These are phyloP conservation scores for Gryllus longicercus DNA, from an alignment of 2,888 invertebrate species.

Conservation along the genomic window DNA sequence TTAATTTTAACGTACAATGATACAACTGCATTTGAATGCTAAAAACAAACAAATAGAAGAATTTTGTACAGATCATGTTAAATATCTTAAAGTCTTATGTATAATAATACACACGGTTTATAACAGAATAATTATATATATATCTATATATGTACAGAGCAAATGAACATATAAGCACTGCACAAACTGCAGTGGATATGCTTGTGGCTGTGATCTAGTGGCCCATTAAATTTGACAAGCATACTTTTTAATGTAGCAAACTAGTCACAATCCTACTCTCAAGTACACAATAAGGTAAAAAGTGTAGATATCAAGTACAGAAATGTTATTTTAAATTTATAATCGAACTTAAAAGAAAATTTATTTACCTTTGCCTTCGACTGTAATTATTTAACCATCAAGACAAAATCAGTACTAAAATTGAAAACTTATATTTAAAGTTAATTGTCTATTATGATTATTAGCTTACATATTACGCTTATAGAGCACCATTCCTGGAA, in stretches of 20 bases:
- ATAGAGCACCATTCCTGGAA: too few species aligned
- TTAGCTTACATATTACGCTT: too few species aligned
- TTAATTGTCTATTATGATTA: too few species aligned
- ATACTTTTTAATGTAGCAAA: background rate
- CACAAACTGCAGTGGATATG: background rate
- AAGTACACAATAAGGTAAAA: background rate
- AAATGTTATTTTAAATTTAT: background rate
- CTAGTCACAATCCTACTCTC: background rate
- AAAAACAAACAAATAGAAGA: background rate
- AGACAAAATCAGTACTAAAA: too few species aligned
- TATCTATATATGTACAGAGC: conserved; percentile 9
- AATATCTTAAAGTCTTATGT: background rate
- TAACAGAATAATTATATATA: conserved; percentile 11
- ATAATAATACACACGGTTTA: background rate
- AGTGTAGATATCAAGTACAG: background rate
- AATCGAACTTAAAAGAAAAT: background rate
- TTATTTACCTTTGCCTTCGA: too few species aligned
- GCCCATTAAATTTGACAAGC: background rate
- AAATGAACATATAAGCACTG: background rate
- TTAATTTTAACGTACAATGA: background rate
- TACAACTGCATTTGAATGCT: background rate
- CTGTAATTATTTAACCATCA: too few species aligned
- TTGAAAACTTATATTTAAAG: too few species aligned
- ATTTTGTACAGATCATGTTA: background rate
- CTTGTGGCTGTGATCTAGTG: conserved; percentile 8